Conservation (phyloP, 2,888 invertebrate genomes). For the Cyclophora punctaria region DNA sequence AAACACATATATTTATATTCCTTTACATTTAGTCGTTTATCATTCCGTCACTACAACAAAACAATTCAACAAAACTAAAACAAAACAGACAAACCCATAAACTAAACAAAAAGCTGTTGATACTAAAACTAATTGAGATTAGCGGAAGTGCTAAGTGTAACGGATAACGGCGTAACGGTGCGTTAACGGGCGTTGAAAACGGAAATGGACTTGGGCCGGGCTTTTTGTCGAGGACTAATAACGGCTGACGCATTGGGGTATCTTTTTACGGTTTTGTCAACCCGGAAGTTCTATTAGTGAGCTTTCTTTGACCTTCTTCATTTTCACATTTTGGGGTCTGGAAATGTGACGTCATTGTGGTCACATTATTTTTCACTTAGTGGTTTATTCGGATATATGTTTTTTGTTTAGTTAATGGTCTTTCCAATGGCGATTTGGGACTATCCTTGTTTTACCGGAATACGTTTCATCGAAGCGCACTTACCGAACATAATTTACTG, state of each 20-base stretch:
- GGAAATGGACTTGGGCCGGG: slow-evolving; percentile 15
- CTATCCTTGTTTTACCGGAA: too few species aligned
- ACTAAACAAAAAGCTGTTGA: slow-evolving; percentile 9
- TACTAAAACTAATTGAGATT: slow-evolving; percentile 17
- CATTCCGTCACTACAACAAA: too few species aligned
- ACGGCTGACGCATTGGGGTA: slow-evolving; percentile 7
- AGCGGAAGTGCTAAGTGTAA: slow-evolving; percentile 22
- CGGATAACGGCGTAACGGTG: slow-evolving; percentile 22
- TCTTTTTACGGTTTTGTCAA: neutral
- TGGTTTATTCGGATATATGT: too few species aligned
- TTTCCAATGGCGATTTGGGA: too few species aligned
- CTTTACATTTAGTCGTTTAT: too few species aligned
- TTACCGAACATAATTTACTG: too few species aligned
- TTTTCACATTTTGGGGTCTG: neutral
- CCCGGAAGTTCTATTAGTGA: neutral
- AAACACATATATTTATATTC: too few species aligned
- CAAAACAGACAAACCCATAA: too few species aligned
- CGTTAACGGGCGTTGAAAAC: slow-evolving; percentile 19
- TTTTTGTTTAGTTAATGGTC: too few species aligned
- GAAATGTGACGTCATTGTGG: neutral
- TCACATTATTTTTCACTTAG: too few species aligned
- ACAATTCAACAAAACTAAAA: too few species aligned
- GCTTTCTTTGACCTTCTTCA: neutral
- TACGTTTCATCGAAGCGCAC: too few species aligned
- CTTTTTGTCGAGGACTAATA: slow-evolving; percentile 10